phyloP scores from a whole-genome alignment of 2,113 vertebrate genomes.

The Trachemys scripta region DNA sequence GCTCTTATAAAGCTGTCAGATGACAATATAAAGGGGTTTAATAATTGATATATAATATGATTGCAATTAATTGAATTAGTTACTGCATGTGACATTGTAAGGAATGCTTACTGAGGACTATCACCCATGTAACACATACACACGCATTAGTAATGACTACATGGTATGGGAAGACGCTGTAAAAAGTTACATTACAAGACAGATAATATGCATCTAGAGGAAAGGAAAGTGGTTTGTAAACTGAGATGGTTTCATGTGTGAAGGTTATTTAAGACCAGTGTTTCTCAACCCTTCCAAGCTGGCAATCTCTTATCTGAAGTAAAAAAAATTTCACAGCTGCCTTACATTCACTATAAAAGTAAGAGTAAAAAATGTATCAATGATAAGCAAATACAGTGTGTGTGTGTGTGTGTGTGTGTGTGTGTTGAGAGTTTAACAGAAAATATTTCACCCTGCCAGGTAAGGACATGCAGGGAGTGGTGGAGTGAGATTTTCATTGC shows the following conservation, averaged over 20 bases:
- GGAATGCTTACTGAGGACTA: background rate
- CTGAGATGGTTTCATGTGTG: background rate
- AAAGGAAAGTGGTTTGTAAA: background rate
- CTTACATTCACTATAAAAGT: background rate
- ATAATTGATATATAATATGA: background rate
- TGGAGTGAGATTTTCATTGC: background rate
- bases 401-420: background rate
- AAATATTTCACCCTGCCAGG: background rate
- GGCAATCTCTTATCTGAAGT: background rate
- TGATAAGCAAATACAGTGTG: background rate
- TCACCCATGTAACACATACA: background rate
- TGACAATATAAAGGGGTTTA: background rate
- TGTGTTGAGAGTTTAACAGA: background rate
- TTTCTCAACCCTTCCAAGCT: background rate
- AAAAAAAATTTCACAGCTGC: background rate
- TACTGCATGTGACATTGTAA: conserved; percentile 10
- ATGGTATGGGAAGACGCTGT: background rate
- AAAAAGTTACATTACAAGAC: background rate
- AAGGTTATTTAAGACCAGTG: background rate
- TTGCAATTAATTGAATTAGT: background rate
- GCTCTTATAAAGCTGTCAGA: background rate
- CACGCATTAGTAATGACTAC: background rate
- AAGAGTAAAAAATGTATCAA: background rate
- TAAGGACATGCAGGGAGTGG: background rate
- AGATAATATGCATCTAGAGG: background rate